phyloP scores from a whole-genome alignment of 2,797 vertebrate genomes.

The Scomberomorus guttatus region DNA sequence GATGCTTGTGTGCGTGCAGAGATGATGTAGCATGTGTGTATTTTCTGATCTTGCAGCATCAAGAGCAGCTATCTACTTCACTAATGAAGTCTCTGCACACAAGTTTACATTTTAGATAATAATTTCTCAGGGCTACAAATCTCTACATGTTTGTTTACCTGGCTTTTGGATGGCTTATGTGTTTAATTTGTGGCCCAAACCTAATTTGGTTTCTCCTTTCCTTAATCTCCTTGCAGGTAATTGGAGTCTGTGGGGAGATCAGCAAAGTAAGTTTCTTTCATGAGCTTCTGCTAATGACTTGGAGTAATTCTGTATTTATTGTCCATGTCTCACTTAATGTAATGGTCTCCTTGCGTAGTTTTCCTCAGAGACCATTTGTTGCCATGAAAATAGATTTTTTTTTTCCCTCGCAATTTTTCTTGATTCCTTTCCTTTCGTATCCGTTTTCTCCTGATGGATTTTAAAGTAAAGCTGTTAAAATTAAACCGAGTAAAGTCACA shows the following conservation, averaged over 20 bases:
- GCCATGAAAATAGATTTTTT: slow-evolving; percentile 18
- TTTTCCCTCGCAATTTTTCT: slow-evolving; percentile 5
- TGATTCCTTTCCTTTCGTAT: slow-evolving; percentile 34
- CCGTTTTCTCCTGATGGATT: slow-evolving; percentile 8
- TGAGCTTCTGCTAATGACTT: slow-evolving; percentile 54
- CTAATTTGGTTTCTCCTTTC: slow-evolving; percentile 51
- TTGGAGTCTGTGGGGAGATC: slow-evolving; percentile 99
- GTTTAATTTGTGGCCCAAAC: slow-evolving; percentile 46
- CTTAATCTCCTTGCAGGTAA: slow-evolving; percentile 89
- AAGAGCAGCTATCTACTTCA: slow-evolving; percentile 30
- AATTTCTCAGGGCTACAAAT: slow-evolving; percentile 9
- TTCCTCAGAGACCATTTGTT: slow-evolving; percentile 49
- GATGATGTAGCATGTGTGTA: slow-evolving; percentile 17
- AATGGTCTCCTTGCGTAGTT: slow-evolving; percentile 53
- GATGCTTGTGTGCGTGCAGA: slow-evolving; percentile 26
- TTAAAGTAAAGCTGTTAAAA: slow-evolving; percentile 8
- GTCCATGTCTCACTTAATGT: slow-evolving; percentile 55
- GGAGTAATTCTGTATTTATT: slow-evolving; percentile 54
- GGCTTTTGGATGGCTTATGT: slow-evolving; percentile 19
- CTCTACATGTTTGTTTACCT: slow-evolving; percentile 44
- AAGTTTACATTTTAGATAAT: slow-evolving; percentile 39
- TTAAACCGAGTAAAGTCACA: slow-evolving; percentile 6
- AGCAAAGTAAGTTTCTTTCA: slow-evolving; percentile 93
- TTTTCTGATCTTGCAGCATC: slow-evolving; percentile 30
- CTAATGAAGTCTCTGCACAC: slow-evolving; percentile 9